Percentiles rank a stretch among this genome's conserved stretches.
phyloP scores from a whole-genome alignment of 2,797 vertebrate species.

The Crax fasciolata region DNA sequence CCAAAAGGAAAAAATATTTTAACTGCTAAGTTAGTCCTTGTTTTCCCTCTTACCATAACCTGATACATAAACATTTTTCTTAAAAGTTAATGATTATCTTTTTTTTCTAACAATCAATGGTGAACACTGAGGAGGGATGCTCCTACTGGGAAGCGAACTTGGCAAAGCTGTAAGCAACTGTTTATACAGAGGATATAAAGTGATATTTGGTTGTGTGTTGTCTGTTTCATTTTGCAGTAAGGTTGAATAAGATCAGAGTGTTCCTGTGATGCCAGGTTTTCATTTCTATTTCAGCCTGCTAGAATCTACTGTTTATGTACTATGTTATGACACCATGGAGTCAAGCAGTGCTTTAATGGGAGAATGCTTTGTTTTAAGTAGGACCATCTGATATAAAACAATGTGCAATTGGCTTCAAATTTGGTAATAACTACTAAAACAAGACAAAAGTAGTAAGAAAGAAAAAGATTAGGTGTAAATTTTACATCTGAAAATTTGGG shows the following conservation, averaged over 20 bases:
- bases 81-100: not conserved
- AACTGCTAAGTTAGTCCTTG: not conserved
- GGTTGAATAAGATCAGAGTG: not conserved
- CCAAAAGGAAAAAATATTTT: not conserved
- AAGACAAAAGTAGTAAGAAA: not conserved
- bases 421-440: not conserved
- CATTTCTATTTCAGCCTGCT: not conserved
- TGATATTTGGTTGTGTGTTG: not conserved
- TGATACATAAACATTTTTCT: not conserved
- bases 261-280: not conserved
- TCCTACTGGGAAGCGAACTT: not conserved
- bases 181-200: not conserved
- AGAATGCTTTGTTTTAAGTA: not conserved
- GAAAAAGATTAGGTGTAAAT: not conserved
- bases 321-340: not conserved
- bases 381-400: not conserved
- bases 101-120: not conserved
- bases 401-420: not conserved
- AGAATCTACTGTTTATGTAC: not conserved
- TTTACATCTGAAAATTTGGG: not conserved
- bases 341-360: not conserved
- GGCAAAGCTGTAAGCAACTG: not conserved
- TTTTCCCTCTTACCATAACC: not conserved
- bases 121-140: not conserved
- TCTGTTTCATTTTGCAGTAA: not conserved